Conservation (phyloP, 1,140 invertebrate genomes). For the Leptinotarsa defecta region DNA sequence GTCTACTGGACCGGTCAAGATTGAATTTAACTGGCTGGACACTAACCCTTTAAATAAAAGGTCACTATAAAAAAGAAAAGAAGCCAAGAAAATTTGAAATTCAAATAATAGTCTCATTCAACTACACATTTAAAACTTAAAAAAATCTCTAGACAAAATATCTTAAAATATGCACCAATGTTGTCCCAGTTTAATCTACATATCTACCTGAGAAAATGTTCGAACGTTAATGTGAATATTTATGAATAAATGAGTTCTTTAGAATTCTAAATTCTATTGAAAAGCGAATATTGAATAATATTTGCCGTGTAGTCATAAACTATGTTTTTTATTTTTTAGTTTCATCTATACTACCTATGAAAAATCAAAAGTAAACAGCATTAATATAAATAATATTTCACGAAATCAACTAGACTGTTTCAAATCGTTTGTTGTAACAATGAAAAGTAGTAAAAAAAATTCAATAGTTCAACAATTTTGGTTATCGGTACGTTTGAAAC, state of each 20-base stretch:
- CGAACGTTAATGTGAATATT: conserved; percentile 1
- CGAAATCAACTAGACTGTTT: no score
- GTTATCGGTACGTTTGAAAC: no score
- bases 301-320: no score
- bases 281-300: no score
- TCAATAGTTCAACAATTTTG: no score
- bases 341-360: no score
- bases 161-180: conserved; percentile 20
- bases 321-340: no score
- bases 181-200: conserved; percentile 13
- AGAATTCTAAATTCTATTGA: no score
- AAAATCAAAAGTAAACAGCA: no score
- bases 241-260: neutral
- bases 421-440: no score
- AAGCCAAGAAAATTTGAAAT: conserved; percentile 14
- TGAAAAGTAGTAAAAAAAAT: no score
- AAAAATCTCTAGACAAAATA: conserved; percentile 5
- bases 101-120: conserved; percentile 10
- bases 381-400: no score
- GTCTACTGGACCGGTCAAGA: conserved; percentile 33
- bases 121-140: neutral
- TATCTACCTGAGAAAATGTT: conserved; percentile 11
- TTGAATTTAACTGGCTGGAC: conserved; percentile 11
- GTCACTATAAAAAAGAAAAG: conserved; percentile 8
- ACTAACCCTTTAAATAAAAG: neutral